A percentile compares a stretch with the other conserved stretches of the same genome.
Conservation (phyloP, 2,113 vertebrate genomes). For the Takifugu flavidus region DNA sequence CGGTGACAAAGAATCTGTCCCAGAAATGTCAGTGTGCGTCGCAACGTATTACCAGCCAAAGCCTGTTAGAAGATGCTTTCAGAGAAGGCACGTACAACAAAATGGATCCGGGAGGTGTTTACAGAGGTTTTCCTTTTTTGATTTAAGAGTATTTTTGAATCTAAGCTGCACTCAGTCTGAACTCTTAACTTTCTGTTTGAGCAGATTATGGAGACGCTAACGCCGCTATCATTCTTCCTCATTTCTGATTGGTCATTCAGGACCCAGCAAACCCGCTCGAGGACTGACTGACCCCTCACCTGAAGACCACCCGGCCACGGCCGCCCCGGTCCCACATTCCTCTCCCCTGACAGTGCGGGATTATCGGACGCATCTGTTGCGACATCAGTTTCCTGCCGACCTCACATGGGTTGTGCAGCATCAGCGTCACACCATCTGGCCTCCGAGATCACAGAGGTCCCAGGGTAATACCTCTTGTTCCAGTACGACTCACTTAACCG, state of each 20-base stretch:
- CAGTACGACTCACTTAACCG: constrained; percentile 16
- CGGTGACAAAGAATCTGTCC: constrained; percentile 44
- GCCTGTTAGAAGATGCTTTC: constrained; percentile 27
- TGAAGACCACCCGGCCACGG: no score
- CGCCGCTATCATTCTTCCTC: no score
- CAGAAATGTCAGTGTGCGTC: constrained; percentile 46
- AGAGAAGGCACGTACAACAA: constrained; percentile 23
- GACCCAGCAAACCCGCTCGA: no score
- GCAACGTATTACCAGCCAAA: constrained; percentile 39
- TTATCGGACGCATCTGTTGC: constrained; percentile 45
- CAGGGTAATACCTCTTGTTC: constrained; percentile 22
- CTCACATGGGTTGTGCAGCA: constrained; percentile 1
- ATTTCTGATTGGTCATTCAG: no score
- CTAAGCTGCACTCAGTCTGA: constrained; percentile 9
- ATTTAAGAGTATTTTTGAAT: constrained; percentile 13
- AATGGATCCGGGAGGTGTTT: constrained; percentile 26
- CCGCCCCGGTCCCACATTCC: no score
- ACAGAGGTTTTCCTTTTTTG: not conserved
- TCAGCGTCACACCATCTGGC: constrained; percentile 38
- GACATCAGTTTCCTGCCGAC: constrained; percentile 19
- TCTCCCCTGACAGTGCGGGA: constrained; percentile 12
- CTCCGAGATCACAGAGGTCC: constrained; percentile 41
- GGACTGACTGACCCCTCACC: no score
- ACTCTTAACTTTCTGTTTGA: constrained; percentile 7
- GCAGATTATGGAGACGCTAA: constrained; percentile 9